Percentiles rank a stretch among this genome's conserved stretches.
Conservation (phyloP, 2,797 vertebrate genomes). For the Meriones psammophilus region DNA sequence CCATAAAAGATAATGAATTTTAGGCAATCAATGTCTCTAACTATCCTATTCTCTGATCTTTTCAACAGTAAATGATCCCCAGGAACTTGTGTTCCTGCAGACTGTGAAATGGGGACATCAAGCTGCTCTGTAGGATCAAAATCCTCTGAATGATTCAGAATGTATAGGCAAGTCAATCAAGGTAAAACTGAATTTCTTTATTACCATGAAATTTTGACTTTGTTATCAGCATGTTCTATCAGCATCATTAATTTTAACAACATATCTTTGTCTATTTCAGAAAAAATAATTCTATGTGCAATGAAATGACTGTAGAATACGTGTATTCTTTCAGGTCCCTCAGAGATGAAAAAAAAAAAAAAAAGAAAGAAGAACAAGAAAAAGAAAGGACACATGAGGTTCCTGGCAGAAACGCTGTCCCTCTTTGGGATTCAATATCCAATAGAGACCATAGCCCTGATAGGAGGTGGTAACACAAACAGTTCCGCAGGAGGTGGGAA, state of each 20-base stretch:
- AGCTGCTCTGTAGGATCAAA: neutral
- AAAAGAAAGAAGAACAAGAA: no score
- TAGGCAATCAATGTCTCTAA: neutral
- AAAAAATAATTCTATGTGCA: neutral
- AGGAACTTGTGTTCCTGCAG: constrained; percentile 35
- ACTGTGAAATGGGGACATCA: neutral
- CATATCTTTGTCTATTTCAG: neutral
- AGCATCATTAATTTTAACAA: neutral
- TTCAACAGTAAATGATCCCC: neutral
- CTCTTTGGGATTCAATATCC: neutral
- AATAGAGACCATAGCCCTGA: neutral
- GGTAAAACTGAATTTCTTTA: neutral
- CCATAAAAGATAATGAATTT: neutral
- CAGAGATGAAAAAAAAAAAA: neutral
- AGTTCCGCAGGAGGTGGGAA: neutral
- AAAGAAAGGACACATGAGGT: neutral
- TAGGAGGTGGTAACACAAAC: neutral
- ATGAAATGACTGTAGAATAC: constrained; percentile 11
- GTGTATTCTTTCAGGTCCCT: neutral
- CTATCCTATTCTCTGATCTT: neutral
- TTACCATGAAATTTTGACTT: neutral
- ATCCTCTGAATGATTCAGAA: constrained; percentile 9
- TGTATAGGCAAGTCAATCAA: neutral
- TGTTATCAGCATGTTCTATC: neutral
- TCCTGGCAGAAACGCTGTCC: neutral